phyloP scores from a whole-genome alignment of 2,888 invertebrate species.

The Catocala sponsa region DNA sequence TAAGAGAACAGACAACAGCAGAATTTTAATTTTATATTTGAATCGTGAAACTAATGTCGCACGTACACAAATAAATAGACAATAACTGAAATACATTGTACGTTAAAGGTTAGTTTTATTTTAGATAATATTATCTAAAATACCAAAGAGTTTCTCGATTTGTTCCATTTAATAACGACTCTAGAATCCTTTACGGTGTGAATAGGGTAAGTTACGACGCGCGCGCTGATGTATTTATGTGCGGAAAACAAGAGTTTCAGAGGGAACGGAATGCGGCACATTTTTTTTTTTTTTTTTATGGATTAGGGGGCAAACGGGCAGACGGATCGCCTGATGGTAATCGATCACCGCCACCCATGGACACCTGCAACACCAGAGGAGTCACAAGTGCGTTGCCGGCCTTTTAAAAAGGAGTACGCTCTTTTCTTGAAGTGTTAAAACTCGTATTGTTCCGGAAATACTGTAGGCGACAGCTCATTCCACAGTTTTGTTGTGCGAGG shows the following conservation, averaged over 20 bases:
- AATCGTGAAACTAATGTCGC: constrained; percentile 17
- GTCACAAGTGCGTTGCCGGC: too few species aligned
- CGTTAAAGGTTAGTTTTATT: constrained; percentile 58
- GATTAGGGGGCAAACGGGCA: too few species aligned
- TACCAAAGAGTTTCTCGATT: constrained; percentile 66
- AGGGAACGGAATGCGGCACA: constrained; percentile 32
- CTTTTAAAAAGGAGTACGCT: too few species aligned
- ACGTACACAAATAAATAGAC: constrained; percentile 41
- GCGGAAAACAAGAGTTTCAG: constrained; percentile 50
- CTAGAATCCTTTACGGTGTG: constrained; percentile 61
- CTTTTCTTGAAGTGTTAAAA: too few species aligned
- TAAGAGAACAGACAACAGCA: background rate
- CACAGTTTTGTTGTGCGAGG: too few species aligned
- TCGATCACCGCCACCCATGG: too few species aligned
- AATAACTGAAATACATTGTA: constrained; percentile 25
- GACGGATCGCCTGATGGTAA: too few species aligned
- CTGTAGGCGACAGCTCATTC: too few species aligned
- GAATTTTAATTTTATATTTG: background rate
- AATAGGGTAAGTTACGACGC: constrained; percentile 50
- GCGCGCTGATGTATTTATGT: constrained; percentile 55
- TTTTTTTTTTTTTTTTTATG: too few species aligned
- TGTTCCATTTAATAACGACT: constrained; percentile 67
- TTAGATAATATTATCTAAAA: constrained; percentile 53
- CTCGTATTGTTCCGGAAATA: too few species aligned
- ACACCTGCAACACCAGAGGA: too few species aligned